phyloP scores from a whole-genome alignment of 2,113 vertebrate genomes.

The Nettapus auritus region DNA sequence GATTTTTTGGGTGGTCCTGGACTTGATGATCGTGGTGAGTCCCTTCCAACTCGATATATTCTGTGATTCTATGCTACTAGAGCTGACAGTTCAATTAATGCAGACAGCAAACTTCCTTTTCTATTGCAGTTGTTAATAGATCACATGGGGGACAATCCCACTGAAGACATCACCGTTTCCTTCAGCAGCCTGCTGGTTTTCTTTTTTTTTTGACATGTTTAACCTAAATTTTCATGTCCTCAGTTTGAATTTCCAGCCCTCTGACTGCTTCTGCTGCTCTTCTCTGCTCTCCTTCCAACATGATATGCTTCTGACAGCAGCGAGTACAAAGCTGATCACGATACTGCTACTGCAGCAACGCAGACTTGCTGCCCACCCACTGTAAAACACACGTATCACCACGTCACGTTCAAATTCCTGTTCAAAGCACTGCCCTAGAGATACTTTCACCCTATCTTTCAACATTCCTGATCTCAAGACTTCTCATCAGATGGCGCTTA shows the following conservation, averaged over 20 bases:
- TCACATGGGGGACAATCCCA: background rate
- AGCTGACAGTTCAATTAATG: background rate
- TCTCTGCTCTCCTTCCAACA: background rate
- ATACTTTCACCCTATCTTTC: background rate
- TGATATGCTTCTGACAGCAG: background rate
- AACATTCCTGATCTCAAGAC: background rate
- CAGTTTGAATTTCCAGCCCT: constrained; percentile 4
- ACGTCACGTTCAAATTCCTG: background rate
- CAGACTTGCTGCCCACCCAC: background rate
- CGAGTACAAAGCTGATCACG: rapidly evolving
- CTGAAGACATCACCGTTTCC: background rate
- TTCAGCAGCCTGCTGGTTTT: background rate
- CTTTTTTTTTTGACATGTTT: background rate
- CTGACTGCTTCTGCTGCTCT: background rate
- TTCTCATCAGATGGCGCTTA: background rate
- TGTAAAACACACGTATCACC: background rate
- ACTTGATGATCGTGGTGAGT: too few relatives aligned
- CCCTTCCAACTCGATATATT: too few relatives aligned
- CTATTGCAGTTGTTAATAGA: background rate
- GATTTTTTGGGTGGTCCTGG: too few relatives aligned
- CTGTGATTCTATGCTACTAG: too few relatives aligned
- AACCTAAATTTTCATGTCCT: constrained; percentile 3
- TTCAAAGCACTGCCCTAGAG: background rate
- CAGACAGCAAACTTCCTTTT: background rate
- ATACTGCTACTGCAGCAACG: background rate